Conservation (phyloP, 2,113 vertebrate genomes). For the Hemiscyllium ocellatum region DNA sequence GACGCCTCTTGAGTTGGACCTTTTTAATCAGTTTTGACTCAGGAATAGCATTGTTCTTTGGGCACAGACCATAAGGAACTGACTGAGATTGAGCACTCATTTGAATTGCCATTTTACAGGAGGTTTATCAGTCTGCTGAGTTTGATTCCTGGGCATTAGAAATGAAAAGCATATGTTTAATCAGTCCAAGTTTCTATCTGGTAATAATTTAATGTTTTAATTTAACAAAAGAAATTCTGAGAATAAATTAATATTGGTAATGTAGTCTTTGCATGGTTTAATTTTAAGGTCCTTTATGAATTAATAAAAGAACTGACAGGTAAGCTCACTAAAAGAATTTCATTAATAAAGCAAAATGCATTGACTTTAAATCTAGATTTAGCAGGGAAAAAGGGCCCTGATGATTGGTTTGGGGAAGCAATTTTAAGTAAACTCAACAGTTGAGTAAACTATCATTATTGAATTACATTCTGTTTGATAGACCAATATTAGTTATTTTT, state of each 20-base stretch:
- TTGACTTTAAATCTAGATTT: not conserved
- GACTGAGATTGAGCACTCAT: not conserved
- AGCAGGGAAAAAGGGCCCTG: not conserved
- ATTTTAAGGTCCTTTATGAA: not conserved
- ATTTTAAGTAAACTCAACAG: not conserved
- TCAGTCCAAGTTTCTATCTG: not conserved
- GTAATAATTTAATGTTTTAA: not conserved
- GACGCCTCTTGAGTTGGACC: not conserved
- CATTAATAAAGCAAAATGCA: not conserved
- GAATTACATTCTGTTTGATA: not conserved
- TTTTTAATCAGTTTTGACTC: not conserved
- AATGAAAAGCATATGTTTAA: not conserved
- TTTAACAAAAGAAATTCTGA: not conserved
- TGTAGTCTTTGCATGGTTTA: not conserved
- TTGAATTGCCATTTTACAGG: not conserved
- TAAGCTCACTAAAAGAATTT: not conserved
- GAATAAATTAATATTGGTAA: not conserved
- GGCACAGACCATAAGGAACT: not conserved
- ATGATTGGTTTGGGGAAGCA: not conserved
- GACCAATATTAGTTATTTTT: not conserved
- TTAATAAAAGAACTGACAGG: not conserved
- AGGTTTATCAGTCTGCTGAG: not conserved
- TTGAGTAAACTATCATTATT: not conserved
- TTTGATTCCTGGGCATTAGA: not conserved
- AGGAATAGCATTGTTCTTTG: not conserved